phyloP scores from a whole-genome alignment of 1,140 invertebrate genomes.

The Nephila pilipes region DNA sequence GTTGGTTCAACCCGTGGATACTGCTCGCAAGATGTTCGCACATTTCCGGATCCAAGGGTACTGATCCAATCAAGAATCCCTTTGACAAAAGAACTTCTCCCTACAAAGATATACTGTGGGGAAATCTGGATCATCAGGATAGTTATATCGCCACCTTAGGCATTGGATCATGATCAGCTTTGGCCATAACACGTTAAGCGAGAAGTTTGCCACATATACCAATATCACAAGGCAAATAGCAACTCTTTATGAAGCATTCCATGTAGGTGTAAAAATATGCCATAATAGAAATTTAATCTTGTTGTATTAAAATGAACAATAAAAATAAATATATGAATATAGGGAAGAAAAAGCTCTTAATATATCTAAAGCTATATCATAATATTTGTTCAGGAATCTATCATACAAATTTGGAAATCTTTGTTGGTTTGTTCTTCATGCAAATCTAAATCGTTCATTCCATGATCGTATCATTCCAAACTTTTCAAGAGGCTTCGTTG shows the following conservation, averaged over 20 bases:
- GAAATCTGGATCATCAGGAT: neutral
- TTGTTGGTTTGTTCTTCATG: too few species aligned
- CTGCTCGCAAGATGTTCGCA: neutral
- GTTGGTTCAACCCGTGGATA: neutral
- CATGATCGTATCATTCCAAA: too few species aligned
- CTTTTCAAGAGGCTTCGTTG: too few species aligned
- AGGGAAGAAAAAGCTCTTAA: too few species aligned
- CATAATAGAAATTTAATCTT: neutral
- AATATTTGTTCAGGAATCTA: too few species aligned
- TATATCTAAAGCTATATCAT: too few species aligned
- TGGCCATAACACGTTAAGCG: neutral
- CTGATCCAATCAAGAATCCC: constrained; percentile 16
- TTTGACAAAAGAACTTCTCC: neutral
- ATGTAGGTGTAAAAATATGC: neutral
- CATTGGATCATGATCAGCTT: neutral
- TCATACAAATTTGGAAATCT: too few species aligned
- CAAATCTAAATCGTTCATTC: too few species aligned
- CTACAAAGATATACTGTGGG: neutral
- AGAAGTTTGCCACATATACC: neutral
- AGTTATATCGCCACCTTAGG: neutral
- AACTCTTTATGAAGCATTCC: neutral
- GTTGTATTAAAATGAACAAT: too few species aligned
- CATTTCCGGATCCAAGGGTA: neutral
- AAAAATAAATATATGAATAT: too few species aligned
- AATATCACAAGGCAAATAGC: neutral